Conservation (phyloP, 2,888 invertebrate species). For the Ceraclea dissimilis region DNA sequence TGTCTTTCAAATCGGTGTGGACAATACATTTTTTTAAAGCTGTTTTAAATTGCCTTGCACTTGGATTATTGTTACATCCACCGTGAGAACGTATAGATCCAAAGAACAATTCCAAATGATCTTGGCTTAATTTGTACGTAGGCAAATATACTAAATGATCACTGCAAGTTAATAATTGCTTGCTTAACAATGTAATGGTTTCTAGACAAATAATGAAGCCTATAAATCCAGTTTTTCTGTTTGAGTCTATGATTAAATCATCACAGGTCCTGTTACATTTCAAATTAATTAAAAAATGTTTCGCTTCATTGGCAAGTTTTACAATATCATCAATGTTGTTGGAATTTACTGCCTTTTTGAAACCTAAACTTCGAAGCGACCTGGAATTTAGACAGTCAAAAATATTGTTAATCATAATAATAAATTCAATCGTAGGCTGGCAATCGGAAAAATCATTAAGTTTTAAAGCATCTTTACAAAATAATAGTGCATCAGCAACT, state of each 20-base stretch:
- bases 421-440: neutral
- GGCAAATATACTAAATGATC: neutral
- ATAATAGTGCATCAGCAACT: neutral
- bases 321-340: neutral
- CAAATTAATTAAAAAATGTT: neutral
- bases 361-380: neutral
- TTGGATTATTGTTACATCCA: constrained; percentile 3
- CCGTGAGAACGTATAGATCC: neutral
- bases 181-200: neutral
- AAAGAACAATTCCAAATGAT: neutral
- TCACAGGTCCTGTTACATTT: neutral
- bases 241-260: neutral
- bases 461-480: neutral
- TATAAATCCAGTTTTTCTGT: neutral
- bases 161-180: neutral
- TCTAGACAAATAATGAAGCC: neutral
- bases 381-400: neutral
- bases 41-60: constrained; percentile 1
- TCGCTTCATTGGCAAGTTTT: neutral
- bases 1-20: neutral
- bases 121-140: constrained; percentile 2
- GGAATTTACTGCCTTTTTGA: neutral
- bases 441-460: neutral
- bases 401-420: neutral
- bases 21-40: constrained; percentile 2